phyloP scores from a whole-genome alignment of 2,888 invertebrate genomes.

The Girardia tigrina region DNA sequence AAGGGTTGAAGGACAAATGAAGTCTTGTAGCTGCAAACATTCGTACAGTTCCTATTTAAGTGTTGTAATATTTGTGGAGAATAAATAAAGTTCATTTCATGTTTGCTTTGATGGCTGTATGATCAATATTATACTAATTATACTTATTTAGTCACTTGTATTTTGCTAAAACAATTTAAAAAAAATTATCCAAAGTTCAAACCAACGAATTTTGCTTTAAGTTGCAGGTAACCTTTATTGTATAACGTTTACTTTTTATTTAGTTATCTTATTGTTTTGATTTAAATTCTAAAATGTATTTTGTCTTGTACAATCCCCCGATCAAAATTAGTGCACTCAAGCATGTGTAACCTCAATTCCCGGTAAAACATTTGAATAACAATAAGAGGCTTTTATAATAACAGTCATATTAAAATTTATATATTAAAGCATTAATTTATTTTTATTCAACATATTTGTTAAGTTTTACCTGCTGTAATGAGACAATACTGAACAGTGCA shows the following conservation, averaged over 20 bases:
- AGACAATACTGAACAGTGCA: slow-evolving; percentile 88
- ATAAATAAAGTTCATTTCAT: not conserved
- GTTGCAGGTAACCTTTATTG: too few relatives aligned
- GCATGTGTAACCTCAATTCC: not conserved
- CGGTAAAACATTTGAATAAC: not conserved
- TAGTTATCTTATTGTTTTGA: too few relatives aligned
- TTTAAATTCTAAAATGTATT: too few relatives aligned
- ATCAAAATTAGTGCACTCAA: not conserved
- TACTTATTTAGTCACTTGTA: not conserved
- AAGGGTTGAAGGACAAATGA: too few relatives aligned
- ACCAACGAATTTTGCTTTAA: too few relatives aligned
- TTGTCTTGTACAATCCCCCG: too few relatives aligned
- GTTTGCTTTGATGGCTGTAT: not conserved
- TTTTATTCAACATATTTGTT: not conserved
- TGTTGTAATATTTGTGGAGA: not conserved
- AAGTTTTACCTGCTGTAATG: slow-evolving; percentile 63
- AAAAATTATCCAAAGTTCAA: not conserved
- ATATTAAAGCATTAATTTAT: not conserved
- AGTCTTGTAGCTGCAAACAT: too few relatives aligned
- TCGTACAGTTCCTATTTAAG: too few relatives aligned
- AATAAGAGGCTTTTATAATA: not conserved
- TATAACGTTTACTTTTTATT: too few relatives aligned
- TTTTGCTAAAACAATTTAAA: not conserved
- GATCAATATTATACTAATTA: not conserved
- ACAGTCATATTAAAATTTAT: not conserved